These are phyloP conservation scores for Pseudoatta argentina DNA, from an alignment of 1,140 invertebrate species.

Conservation along the genomic window DNA sequence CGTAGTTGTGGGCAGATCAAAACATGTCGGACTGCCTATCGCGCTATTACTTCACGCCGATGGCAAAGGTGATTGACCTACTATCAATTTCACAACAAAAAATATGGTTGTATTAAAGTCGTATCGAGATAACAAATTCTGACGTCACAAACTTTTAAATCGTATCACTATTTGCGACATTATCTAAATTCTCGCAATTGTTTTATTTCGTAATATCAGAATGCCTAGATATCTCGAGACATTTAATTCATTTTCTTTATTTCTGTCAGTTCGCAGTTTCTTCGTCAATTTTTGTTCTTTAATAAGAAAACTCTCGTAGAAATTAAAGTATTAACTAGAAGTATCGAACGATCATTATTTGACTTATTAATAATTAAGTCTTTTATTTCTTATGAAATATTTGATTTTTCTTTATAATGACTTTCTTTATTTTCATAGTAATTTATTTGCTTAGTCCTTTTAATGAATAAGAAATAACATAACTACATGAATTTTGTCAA, in stretches of 20 bases:
- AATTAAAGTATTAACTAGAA: not conserved
- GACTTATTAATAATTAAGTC: no score
- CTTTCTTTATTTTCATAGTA: no score
- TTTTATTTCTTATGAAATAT: no score
- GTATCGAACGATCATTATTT: no score
- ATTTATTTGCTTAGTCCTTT: no score
- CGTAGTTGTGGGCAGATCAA: slow-evolving; percentile 95
- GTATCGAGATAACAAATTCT: not conserved
- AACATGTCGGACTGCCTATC: slow-evolving; percentile 96
- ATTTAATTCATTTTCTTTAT: not conserved
- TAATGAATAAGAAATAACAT: no score
- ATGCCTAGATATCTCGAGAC: not conserved
- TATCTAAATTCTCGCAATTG: slow-evolving; percentile 8
- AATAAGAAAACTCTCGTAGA: slow-evolving; percentile 22
- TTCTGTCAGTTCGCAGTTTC: not conserved
- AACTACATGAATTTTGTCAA: not conserved
- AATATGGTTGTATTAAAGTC: not conserved
- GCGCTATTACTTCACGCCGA: slow-evolving; percentile 93
- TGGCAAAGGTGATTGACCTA: slow-evolving; percentile 86
- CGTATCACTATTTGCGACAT: not conserved
- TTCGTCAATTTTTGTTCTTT: slow-evolving; percentile 14
- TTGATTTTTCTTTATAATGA: no score
- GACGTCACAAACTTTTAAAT: not conserved
- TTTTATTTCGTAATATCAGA: not conserved
- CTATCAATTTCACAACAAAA: slow-evolving; percentile 37